Percentiles rank a stretch among this genome's conserved stretches.
Evolutionary conservation across 2,113 vertebrate species (phyloP).

Genomic region (Cottus gobio): DNA sequence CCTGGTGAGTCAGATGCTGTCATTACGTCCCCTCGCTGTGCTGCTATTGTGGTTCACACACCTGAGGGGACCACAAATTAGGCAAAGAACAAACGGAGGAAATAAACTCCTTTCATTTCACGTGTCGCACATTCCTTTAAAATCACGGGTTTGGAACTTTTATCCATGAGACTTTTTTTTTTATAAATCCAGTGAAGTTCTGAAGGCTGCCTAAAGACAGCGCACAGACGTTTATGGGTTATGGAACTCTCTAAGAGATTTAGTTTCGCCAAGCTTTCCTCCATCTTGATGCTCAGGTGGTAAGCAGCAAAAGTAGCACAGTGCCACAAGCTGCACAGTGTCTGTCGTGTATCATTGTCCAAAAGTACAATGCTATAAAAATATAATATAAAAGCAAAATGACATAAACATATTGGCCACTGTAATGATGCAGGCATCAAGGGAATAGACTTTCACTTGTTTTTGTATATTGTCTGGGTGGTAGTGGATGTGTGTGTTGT

Average conservation of each 20-base stretch:
- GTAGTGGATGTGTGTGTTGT: background rate
- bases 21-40: constrained; percentile 19
- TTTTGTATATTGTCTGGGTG: background rate
- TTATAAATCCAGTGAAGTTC: background rate
- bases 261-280: background rate
- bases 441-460: background rate
- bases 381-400: background rate
- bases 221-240: background rate
- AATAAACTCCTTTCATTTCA: constrained; percentile 15
- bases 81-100: constrained; percentile 1
- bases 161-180: background rate
- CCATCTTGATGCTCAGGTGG: too few species aligned
- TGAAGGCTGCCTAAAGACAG: background rate
- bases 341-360: background rate
- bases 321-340: too few species aligned
- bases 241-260: background rate
- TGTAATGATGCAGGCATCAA: background rate
- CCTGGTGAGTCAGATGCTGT: constrained; percentile 37
- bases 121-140: constrained; percentile 13
- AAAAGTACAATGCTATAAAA: background rate
- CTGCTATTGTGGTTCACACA: constrained; percentile 31
- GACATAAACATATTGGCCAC: background rate
- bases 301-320: too few species aligned
- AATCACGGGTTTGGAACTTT: constrained; percentile 1
- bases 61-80: constrained; percentile 11